Conservation (phyloP, 1,140 invertebrate species). For the Phenacoccus solenopsis region DNA sequence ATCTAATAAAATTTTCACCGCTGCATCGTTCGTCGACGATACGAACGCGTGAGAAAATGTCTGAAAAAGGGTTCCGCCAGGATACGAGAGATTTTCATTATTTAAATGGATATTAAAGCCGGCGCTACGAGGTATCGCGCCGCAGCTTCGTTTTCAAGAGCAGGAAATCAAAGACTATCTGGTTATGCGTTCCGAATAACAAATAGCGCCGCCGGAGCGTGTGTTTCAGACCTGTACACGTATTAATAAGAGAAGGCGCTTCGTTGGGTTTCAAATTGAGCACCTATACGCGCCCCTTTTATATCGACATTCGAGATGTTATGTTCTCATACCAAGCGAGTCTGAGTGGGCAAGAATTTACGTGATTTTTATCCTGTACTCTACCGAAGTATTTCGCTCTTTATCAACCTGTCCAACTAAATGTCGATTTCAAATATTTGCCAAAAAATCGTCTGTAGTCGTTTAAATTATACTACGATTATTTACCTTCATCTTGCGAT, state of each 20-base stretch:
- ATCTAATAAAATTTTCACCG: neutral
- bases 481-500: neutral
- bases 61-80: neutral
- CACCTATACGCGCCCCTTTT: neutral
- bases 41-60: neutral
- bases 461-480: no score
- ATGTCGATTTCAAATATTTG: no score
- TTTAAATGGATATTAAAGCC: slow-evolving; percentile 3
- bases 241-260: neutral
- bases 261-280: neutral
- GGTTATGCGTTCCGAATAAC: neutral
- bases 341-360: no score
- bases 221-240: neutral
- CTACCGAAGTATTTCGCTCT: no score
- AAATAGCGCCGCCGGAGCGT: neutral
- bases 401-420: no score
- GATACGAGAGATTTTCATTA: neutral
- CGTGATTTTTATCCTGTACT: no score
- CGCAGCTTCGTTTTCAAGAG: neutral
- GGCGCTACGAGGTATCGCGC: neutral
- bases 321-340: no score
- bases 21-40: no score
- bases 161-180: slow-evolving; percentile 1
- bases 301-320: neutral
- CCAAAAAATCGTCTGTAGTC: no score